Evolutionary conservation across 2,888 invertebrate species (phyloP), one percentile per base, ranked within the genome.

Genomic region (Limnephilus auricula): DNA sequence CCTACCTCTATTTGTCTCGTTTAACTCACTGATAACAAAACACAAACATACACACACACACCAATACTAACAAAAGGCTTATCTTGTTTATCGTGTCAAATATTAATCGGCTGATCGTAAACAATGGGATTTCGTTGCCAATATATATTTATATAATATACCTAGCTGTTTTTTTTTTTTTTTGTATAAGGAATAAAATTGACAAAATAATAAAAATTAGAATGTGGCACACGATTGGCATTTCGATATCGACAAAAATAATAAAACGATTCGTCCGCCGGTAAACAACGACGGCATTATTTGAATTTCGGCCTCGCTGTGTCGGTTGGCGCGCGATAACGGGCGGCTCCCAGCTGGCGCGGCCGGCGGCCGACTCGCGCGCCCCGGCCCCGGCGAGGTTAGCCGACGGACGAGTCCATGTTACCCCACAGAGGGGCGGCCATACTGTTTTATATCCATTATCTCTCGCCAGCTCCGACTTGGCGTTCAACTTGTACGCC

Each of bases 311-410:
- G 13, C 50, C 34, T 50, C 65, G 87, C 78, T 65, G 65, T 65
- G 87, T n/a, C 34, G 87, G 87, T 34, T 50, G 65, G 84, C 86
- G 40, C 79, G 85, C 84, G 91, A 85, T 89, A 89, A 89, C 91
- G 85, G 86, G 91, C 87, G 90, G 80, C 89, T 86, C 84, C 83
- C 82, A 25, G 92, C 89, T 80, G 78, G 87, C 87, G 84, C 88
- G 90, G 94, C 92, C 94, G 93, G 95, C 95, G 95, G 95, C 95
- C 95, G 93, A 89, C 95, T 89, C 91, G 79, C 92, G 90, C 32
- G 65, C 90, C 90, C 90, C 88, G 34, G 91, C 91, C 84, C 65
- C 90, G 90, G 93, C 95, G 95, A 95, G 95, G 95, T 95, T 95
- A 95, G 95, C 94, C 94, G 94, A 95, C 94, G 94, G 94, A 92